Conservation (phyloP, 2,797 vertebrate species). For the Chromobotia macracanthus region DNA sequence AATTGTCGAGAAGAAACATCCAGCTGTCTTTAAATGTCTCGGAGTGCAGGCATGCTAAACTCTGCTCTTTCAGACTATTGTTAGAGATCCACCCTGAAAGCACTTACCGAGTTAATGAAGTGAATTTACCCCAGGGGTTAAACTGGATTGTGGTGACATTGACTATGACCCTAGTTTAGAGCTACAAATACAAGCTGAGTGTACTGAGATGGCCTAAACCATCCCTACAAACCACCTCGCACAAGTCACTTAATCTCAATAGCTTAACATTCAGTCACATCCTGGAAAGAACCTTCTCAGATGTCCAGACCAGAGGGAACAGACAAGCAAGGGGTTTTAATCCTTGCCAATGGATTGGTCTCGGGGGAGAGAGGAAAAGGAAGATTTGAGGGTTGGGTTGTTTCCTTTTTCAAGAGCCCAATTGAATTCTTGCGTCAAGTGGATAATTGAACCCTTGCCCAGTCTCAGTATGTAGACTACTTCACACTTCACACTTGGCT, state of each 20-base stretch:
- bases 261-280: constrained; percentile 25
- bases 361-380: constrained; percentile 11
- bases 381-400: constrained; percentile 45
- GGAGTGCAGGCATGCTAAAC: constrained; percentile 5
- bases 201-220: neutral
- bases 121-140: constrained; percentile 37
- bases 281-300: constrained; percentile 18
- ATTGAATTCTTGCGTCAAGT: constrained; percentile 34
- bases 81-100: constrained; percentile 23
- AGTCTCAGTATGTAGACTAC: constrained; percentile 34
- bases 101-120: constrained; percentile 31
- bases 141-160: constrained; percentile 21
- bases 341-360: constrained; percentile 32
- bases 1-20: constrained; percentile 26
- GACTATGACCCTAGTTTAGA: constrained; percentile 2
- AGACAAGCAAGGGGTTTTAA: constrained; percentile 29
- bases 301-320: constrained; percentile 23
- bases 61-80: constrained; percentile 11
- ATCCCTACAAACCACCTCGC: constrained; percentile 1
- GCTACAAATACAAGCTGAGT: neutral
- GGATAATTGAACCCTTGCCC: constrained; percentile 42
- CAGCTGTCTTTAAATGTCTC: constrained; percentile 20
- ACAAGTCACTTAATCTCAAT: constrained; percentile 3
- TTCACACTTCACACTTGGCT: constrained; percentile 39
- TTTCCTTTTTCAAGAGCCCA: constrained; percentile 40